Evolutionary conservation across 2,797 vertebrate species (phyloP), one percentile per base, ranked within the genome.

Genomic region (Labeo calbasu): DNA sequence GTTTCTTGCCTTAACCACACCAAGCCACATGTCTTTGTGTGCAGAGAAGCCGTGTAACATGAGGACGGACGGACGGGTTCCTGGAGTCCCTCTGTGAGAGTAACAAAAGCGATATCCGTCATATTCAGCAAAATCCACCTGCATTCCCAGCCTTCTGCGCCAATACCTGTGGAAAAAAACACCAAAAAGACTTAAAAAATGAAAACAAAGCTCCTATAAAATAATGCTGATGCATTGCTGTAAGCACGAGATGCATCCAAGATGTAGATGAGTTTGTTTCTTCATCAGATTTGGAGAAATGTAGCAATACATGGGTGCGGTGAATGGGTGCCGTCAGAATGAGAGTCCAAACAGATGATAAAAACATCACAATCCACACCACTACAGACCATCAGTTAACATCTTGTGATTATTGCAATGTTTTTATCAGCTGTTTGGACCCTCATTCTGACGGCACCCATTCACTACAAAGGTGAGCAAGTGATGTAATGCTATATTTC

Each of bases 11-110:
- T 97, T 97, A 83, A 97, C 87, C 66, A 99, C 50, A 2, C 96
- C 93, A 36, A 99, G 93, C 98, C 98, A 99, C 96, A 98, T 96
- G 91, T 99, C 98, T 90, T 99, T 99, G 89, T 94, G 93, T n/a
- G 95, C 96, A 0, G 97, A 97, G 92, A 99, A 99, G 5, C 97
- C 98, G 0, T 99, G 98, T 50, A 99, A 92, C 95, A 99, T 95
- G 75, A 99, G 95, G 77, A 99, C 79, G 3, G 97, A 96, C 0
- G 97, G 97, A 0, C 88, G 92, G 43, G 80, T 88, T 0, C 96
- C 94, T 1, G 97, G 94, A 14, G 93, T 95, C 77, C 97, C 98
- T 6, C 97, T 95, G 87, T 90, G 95, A 86, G 93, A 95, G 73
- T 97, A 99, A 87, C 97, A 98, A 91, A 99, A 99, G 86, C 94